Evolutionary conservation across 2,113 vertebrate genomes (phyloP), one percentile per base, ranked within the genome.

Genomic region (Triplophysa rosa): DNA sequence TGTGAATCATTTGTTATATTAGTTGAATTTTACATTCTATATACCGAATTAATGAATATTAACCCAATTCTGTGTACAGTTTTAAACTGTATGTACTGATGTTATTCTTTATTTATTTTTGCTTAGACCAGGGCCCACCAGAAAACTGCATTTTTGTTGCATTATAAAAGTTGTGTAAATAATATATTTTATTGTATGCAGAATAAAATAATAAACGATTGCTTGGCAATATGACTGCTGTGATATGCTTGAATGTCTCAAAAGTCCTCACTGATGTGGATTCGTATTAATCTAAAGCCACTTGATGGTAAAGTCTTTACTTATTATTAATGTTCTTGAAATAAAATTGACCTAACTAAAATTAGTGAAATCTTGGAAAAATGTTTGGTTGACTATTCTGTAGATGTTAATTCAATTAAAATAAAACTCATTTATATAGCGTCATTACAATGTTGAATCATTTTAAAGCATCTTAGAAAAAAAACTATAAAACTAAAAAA

Each of bases 31-130:
- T 33, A 49, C 17, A 58, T 42, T 21, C 29, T 69, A 23, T 9
- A 69, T 52, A 23, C 37, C n/a, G 11, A 68, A 69, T 69, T 1
- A 79, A 69, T 37, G 23, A 11, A 7, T 49, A 69, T 67, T 47
- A 62, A 33, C 24, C 37, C 3, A 19, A 56, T 56, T 71, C 17
- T 68, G 67, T 49, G 21, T 24, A 72, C 69, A 72, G 26, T 21
- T 61, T 62, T 62, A 40, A 24, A 62, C 8, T 74, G 40, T 62
- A 8, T 74, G 37, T 19, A 26, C 4, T 19, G 19, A 62, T 63
- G 58, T 63, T 29, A 9, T 7, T 74, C 5, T 45, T 72, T 72
- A 72, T 45, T 42, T 72, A 72, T 59, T 54, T 72, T 67, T 40
- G 54, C 37, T 62, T 74, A 47, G 58, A 19, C 7, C 37, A 73